These are phyloP conservation scores for Oreochromis spilurus DNA, from an alignment of 2,113 vertebrate species.

Conservation along the genomic window DNA sequence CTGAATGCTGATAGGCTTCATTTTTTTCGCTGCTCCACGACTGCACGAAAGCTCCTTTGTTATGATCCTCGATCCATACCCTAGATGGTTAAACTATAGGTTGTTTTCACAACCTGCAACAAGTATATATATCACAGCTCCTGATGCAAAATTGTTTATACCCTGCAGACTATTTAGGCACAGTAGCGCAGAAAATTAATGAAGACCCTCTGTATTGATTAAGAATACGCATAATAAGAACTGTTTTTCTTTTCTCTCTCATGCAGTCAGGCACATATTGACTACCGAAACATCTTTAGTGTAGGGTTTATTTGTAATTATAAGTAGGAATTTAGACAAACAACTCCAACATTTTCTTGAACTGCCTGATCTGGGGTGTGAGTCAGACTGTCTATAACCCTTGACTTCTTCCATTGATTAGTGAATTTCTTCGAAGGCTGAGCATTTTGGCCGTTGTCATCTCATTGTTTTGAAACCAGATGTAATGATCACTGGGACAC, in stretches of 20 bases:
- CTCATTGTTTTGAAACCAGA: background rate
- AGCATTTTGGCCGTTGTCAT: background rate
- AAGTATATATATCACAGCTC: background rate
- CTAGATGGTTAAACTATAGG: background rate
- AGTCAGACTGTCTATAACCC: background rate
- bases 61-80: background rate
- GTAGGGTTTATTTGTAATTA: background rate
- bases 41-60: background rate
- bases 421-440: background rate
- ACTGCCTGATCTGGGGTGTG: background rate
- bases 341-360: background rate
- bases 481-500: background rate
- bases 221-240: background rate
- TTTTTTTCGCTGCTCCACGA: background rate
- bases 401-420: background rate
- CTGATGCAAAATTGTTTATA: background rate
- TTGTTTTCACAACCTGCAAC: background rate
- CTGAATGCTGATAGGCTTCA: background rate
- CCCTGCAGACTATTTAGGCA: background rate
- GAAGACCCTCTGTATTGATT: background rate
- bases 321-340: background rate
- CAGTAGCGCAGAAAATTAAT: background rate
- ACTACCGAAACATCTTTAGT: background rate
- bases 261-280: background rate
- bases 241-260: background rate